Evolutionary conservation across 1,140 invertebrate genomes (phyloP).

Genomic region (Muscidifurax raptorellus): DNA sequence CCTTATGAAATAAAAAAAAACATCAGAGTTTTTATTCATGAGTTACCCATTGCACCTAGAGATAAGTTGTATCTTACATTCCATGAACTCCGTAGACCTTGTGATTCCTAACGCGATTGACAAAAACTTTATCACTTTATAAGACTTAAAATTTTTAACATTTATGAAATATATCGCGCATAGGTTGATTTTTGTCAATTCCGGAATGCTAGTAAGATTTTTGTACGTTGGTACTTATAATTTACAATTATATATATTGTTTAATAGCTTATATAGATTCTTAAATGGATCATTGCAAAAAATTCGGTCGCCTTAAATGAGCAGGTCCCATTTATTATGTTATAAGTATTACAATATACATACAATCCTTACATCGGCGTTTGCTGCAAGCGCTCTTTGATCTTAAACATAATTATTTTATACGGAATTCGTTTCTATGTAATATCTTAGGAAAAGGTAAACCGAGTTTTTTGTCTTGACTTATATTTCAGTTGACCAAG

Average conservation of each 20-base stretch:
- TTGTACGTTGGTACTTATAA: slow-evolving; percentile 47
- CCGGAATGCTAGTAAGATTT: slow-evolving; percentile 9
- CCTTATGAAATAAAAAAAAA: slow-evolving; percentile 17
- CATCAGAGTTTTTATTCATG: slow-evolving; percentile 19
- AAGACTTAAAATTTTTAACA: slow-evolving; percentile 40
- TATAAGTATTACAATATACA: slow-evolving; percentile 8
- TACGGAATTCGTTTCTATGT: slow-evolving; percentile 13
- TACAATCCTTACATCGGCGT: not conserved
- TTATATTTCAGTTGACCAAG: not conserved
- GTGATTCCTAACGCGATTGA: slow-evolving; percentile 40
- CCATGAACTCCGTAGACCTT: slow-evolving; percentile 22
- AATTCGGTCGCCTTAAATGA: not conserved
- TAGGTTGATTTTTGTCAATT: slow-evolving; percentile 37
- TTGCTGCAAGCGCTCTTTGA: not conserved
- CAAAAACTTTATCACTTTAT: slow-evolving; percentile 31
- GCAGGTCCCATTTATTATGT: not conserved
- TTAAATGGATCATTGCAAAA: not conserved
- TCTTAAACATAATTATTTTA: slow-evolving; percentile 37
- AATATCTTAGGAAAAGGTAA: slow-evolving; percentile 4
- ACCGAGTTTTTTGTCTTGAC: slow-evolving; percentile 32
- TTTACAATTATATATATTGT: slow-evolving; percentile 13
- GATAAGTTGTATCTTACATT: slow-evolving; percentile 42
- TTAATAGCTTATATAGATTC: slow-evolving; percentile 6
- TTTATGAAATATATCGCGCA: slow-evolving; percentile 6
- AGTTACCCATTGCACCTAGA: not conserved